phyloP scores from a whole-genome alignment of 1,140 invertebrate species.

The Drosophila tsacasi region DNA sequence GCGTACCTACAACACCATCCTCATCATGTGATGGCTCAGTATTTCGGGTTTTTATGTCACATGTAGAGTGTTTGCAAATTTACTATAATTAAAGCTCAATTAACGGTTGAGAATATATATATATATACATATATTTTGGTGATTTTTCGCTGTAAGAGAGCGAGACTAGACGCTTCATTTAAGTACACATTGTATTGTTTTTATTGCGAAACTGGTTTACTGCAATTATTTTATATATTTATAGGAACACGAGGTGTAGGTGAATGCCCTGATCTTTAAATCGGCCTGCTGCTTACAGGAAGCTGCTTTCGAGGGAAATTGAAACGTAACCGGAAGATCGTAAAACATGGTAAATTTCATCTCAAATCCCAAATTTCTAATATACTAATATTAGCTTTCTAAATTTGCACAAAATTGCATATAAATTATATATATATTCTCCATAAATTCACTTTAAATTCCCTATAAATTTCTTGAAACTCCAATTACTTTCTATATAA shows the following conservation, averaged over 20 bases:
- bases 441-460: not conserved
- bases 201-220: slow-evolving; percentile 31
- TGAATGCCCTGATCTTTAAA: slow-evolving; percentile 4
- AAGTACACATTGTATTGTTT: slow-evolving; percentile 40
- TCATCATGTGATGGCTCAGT: slow-evolving; percentile 20
- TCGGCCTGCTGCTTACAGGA: not conserved
- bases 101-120: slow-evolving; percentile 25
- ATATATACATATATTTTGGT: slow-evolving; percentile 22
- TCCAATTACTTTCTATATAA: too few species aligned
- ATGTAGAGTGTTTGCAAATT: slow-evolving; percentile 30
- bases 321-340: not conserved
- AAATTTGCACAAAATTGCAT: too few species aligned
- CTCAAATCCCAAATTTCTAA: too few species aligned
- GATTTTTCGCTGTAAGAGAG: slow-evolving; percentile 31
- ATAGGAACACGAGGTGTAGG: not conserved
- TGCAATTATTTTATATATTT: slow-evolving; percentile 8
- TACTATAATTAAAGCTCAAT: slow-evolving; percentile 49
- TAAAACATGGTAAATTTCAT: too few species aligned
- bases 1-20: slow-evolving; percentile 2
- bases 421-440: not conserved
- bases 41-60: slow-evolving; percentile 32
- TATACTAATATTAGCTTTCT: too few species aligned
- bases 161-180: slow-evolving; percentile 6
- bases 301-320: not conserved
- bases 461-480: not conserved